Evolutionary conservation across 2,113 vertebrate genomes (phyloP).

Genomic region (Agelaius phoeniceus): DNA sequence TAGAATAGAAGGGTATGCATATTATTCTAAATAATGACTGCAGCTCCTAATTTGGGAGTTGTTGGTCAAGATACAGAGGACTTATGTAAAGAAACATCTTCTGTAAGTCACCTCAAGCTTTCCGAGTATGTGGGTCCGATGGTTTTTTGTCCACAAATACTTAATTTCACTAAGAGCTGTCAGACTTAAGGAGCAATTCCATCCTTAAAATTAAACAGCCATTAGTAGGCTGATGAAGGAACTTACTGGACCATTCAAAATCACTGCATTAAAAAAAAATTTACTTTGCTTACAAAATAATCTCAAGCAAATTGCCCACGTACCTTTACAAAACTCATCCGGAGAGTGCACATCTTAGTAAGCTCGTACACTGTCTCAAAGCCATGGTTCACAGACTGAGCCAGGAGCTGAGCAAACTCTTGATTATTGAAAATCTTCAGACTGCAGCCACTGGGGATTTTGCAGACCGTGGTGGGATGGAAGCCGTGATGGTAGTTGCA

Average conservation of each 20-base stretch:
- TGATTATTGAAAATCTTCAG: constrained; percentile 99
- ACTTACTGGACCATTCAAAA: neutral
- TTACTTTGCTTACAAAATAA: neutral
- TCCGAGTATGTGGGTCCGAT: neutral
- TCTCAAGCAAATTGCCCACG: neutral
- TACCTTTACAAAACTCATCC: constrained; percentile 99
- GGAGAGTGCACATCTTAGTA: constrained; percentile 99
- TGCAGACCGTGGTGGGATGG: constrained; percentile 97
- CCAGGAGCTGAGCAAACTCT: constrained; percentile 95
- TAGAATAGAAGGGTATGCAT: neutral
- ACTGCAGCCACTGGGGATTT: constrained; percentile 97
- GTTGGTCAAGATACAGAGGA: neutral
- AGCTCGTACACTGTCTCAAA: constrained; percentile 99
- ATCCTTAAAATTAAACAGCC: neutral
- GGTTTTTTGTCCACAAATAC: neutral
- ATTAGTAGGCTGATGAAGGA: neutral
- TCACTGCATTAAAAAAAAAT: neutral
- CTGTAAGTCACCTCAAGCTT: neutral
- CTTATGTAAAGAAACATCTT: neutral
- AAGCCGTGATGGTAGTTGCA: constrained; percentile 99
- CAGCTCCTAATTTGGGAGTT: neutral
- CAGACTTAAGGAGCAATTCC: neutral
- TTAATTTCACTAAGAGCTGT: neutral
- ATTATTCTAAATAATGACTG: neutral
- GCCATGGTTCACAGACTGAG: constrained; percentile 97